Percentiles rank a stretch among this genome's conserved stretches.
Evolutionary conservation across 1,140 invertebrate species (phyloP).

Genomic region (Heterodera schachtii): DNA sequence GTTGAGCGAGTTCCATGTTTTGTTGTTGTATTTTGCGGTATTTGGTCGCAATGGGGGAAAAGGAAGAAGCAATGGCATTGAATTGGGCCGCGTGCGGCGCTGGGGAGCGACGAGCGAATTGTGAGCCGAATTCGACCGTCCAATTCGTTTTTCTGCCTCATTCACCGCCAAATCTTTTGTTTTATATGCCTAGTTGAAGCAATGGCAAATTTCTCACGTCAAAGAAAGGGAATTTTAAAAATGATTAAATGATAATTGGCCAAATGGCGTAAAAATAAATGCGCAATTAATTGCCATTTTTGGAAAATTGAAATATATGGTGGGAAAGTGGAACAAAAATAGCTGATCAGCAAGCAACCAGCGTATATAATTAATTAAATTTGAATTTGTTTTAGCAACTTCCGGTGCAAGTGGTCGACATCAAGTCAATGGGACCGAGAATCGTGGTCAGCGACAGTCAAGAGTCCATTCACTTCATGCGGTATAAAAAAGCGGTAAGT

Average conservation of each 20-base stretch:
- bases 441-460: slow-evolving; percentile 94
- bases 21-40: neutral
- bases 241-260: neutral
- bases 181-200: neutral
- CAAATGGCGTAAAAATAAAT: too few relatives aligned
- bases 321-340: neutral
- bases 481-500: slow-evolving; percentile 74
- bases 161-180: neutral
- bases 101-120: neutral
- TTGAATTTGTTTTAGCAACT: slow-evolving; percentile 75
- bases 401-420: slow-evolving; percentile 88
- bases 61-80: neutral
- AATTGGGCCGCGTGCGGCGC: neutral
- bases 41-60: neutral
- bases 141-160: neutral
- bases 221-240: neutral
- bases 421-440: slow-evolving; percentile 87
- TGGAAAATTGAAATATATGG: too few relatives aligned
- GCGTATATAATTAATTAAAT: too few relatives aligned
- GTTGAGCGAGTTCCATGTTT: neutral
- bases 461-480: slow-evolving; percentile 92
- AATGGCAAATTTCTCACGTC: neutral
- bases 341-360: neutral
- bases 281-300: too few relatives aligned
- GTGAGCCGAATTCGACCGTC: neutral